Evolutionary conservation across 2,888 invertebrate species (phyloP).

Genomic region (Drosophila borborema): DNA sequence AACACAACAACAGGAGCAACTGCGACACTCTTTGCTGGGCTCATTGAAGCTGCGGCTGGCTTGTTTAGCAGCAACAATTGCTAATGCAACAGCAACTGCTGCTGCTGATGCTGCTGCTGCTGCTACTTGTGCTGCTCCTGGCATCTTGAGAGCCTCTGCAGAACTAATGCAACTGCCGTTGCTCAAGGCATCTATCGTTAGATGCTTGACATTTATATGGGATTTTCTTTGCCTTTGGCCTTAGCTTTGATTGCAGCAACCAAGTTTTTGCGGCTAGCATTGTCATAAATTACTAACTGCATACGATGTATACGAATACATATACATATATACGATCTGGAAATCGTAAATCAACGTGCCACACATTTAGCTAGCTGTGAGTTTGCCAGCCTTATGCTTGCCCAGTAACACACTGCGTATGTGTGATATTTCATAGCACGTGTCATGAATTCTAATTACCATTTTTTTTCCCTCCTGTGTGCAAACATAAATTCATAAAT

Average conservation of each 20-base stretch:
- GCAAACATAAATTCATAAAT: conserved; percentile 69
- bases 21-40: conserved; percentile 47
- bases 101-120: conserved; percentile 24
- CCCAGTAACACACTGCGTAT: conserved; percentile 63
- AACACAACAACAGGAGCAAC: conserved; percentile 27
- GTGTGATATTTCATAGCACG: conserved; percentile 78
- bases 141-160: conserved; percentile 32
- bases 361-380: conserved; percentile 50
- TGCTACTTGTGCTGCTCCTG: not conserved
- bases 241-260: conserved; percentile 75
- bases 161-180: conserved; percentile 52
- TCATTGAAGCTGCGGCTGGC: conserved; percentile 63
- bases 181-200: conserved; percentile 69
- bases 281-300: conserved; percentile 73
- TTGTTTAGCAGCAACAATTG: conserved; percentile 43
- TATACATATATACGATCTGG: conserved; percentile 53
- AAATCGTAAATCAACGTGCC: conserved; percentile 74
- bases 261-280: conserved; percentile 74
- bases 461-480: conserved; percentile 50
- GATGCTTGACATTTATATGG: conserved; percentile 76
- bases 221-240: conserved; percentile 67
- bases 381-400: conserved; percentile 30
- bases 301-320: not conserved
- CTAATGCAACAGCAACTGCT: conserved; percentile 46
- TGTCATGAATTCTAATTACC: conserved; percentile 82